Evolutionary conservation across 2,888 invertebrate species (phyloP).

Genomic region (Spilarctia lutea): DNA sequence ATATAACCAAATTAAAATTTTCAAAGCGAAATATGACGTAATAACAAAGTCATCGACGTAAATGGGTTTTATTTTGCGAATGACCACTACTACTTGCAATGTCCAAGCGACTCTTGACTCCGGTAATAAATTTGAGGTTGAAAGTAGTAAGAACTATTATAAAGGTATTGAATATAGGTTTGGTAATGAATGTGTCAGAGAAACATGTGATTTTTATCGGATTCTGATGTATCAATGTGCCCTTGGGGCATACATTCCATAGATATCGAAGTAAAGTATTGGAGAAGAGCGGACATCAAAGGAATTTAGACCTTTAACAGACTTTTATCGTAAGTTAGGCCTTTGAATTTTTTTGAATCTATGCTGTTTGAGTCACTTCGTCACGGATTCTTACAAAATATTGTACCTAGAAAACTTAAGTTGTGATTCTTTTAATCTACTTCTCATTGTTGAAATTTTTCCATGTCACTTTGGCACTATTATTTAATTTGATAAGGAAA

Average conservation of each 20-base stretch:
- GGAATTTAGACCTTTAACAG: neutral
- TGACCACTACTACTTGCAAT: neutral
- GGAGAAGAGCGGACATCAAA: neutral
- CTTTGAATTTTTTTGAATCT: neutral
- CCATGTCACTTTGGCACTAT: neutral
- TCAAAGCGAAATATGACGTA: neutral
- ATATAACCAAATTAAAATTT: neutral
- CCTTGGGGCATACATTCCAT: neutral
- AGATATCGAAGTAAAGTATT: neutral
- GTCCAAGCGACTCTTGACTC: neutral
- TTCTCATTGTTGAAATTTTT: neutral
- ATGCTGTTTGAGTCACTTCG: neutral
- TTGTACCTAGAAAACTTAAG: neutral
- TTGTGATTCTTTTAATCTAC: neutral
- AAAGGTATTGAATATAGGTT: neutral
- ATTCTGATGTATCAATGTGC: neutral
- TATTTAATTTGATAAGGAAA: neutral
- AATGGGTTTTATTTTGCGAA: neutral
- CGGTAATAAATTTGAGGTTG: neutral
- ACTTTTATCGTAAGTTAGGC: neutral
- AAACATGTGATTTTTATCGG: neutral
- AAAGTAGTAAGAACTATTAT: neutral
- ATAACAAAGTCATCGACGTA: neutral
- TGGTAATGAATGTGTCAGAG: neutral
- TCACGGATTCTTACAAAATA: neutral